Percentiles rank a stretch among this genome's conserved stretches.
phyloP scores from a whole-genome alignment of 2,113 vertebrate genomes.

The Oxyruncus cristatus region DNA sequence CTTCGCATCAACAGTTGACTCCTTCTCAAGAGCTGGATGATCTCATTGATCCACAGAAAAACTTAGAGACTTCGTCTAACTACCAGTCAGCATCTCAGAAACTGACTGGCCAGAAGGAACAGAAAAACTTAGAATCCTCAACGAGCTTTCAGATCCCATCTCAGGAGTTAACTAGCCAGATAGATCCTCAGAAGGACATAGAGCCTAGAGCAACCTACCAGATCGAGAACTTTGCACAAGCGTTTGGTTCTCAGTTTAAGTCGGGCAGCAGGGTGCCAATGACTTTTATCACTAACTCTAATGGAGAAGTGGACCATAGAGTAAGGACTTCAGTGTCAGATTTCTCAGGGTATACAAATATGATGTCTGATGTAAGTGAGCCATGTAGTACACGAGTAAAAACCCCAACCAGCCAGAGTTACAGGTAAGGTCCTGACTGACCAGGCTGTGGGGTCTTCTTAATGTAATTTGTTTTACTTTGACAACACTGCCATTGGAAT shows the following conservation, averaged over 20 bases:
- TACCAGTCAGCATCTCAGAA: conserved; percentile 92
- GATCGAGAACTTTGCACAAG: conserved; percentile 99
- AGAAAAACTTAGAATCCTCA: conserved; percentile 85
- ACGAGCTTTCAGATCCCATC: conserved; percentile 87
- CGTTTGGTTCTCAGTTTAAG: conserved; percentile 99
- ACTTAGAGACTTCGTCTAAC: conserved; percentile 82
- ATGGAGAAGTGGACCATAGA: conserved; percentile 91
- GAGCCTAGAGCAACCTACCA: conserved; percentile 91
- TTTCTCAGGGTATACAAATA: conserved; percentile 99
- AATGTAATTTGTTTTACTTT: conserved; percentile 87
- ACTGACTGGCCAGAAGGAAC: conserved; percentile 89
- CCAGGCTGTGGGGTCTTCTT: conserved; percentile 77
- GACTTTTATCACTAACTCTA: conserved; percentile 88
- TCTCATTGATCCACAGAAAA: conserved; percentile 93
- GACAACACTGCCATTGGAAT: conserved; percentile 99
- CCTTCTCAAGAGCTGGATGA: conserved; percentile 98
- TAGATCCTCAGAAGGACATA: conserved; percentile 91
- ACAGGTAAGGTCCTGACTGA: conserved; percentile 91
- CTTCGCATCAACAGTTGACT: conserved; percentile 95
- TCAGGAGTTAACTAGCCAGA: conserved; percentile 87
- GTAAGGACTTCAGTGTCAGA: conserved; percentile 98
- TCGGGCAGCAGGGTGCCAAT: conserved; percentile 95
- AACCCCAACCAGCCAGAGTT: conserved; percentile 98
- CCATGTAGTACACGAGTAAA: conserved; percentile 98
- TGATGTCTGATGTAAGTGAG: conserved; percentile 98